phyloP scores from a whole-genome alignment of 1,140 invertebrate species.

The Aricia agestis region DNA sequence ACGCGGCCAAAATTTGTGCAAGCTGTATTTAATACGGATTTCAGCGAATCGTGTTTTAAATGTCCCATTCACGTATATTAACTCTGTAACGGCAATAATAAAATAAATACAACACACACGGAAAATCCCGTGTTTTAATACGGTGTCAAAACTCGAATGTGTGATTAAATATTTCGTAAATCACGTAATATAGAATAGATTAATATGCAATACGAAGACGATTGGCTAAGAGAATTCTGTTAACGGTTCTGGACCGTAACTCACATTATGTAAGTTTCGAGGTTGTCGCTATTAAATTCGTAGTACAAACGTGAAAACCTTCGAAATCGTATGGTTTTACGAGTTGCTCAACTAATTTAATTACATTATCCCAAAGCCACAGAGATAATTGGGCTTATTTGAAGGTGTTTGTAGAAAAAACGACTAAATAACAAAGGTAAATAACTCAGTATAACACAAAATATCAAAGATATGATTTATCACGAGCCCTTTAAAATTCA shows the following conservation, averaged over 20 bases:
- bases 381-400: background rate
- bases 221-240: slow-evolving; percentile 51
- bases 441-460: background rate
- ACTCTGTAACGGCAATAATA: background rate
- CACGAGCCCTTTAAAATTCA: too few species aligned
- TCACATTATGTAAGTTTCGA: slow-evolving; percentile 38
- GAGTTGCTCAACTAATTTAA: background rate
- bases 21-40: too few species aligned
- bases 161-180: slow-evolving; percentile 1
- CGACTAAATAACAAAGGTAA: background rate
- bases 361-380: background rate
- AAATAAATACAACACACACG: too few species aligned
- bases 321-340: slow-evolving; percentile 5
- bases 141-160: background rate
- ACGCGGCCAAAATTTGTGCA: too few species aligned
- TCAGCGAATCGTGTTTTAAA: too few species aligned
- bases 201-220: slow-evolving; percentile 39
- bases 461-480: background rate
- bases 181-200: slow-evolving; percentile 24
- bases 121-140: background rate
- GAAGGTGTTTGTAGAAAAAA: background rate
- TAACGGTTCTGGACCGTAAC: slow-evolving; percentile 51
- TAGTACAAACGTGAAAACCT: slow-evolving; percentile 5
- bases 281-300: slow-evolving; percentile 29
- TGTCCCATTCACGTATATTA: background rate